phyloP scores from a whole-genome alignment of 2,113 vertebrate species.

The Gambusia affinis region DNA sequence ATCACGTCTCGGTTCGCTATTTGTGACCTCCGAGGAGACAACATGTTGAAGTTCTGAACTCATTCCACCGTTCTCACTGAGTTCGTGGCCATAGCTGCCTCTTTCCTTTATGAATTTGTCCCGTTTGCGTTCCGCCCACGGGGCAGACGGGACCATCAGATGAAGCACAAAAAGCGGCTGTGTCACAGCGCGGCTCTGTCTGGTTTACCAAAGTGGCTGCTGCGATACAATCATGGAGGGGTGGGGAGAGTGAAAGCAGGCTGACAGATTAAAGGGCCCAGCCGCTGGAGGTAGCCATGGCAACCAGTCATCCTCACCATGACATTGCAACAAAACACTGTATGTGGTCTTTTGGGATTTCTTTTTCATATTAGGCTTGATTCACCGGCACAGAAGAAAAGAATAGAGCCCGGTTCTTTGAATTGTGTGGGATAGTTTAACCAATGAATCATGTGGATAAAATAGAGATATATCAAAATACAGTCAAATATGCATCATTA shows the following conservation, averaged over 20 bases:
- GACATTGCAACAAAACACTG: constrained; percentile 21
- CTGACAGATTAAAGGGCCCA: constrained; percentile 50
- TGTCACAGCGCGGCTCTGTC: constrained; percentile 1
- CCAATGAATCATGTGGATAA: neutral
- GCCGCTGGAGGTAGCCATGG: constrained; percentile 51
- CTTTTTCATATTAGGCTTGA: constrained; percentile 19
- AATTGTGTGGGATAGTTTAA: constrained; percentile 8
- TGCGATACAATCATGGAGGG: neutral
- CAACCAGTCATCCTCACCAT: constrained; percentile 47
- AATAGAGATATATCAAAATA: neutral
- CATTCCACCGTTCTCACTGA: neutral
- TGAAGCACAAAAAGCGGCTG: neutral
- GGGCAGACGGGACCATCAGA: neutral
- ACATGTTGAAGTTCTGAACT: neutral
- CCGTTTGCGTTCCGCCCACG: neutral
- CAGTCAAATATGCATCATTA: neutral
- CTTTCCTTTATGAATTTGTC: neutral
- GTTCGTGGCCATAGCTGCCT: neutral
- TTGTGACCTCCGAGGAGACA: no score
- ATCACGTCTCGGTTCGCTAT: neutral
- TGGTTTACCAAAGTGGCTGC: constrained; percentile 9
- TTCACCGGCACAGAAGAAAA: neutral
- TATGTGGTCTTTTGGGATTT: constrained; percentile 23
- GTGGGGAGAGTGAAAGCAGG: constrained; percentile 1
- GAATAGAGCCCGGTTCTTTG: neutral